A percentile compares a stretch with the other conserved stretches of the same genome.
phyloP scores from a whole-genome alignment of 2,888 invertebrate species.

The Amblyjoppa fuscipennis region DNA sequence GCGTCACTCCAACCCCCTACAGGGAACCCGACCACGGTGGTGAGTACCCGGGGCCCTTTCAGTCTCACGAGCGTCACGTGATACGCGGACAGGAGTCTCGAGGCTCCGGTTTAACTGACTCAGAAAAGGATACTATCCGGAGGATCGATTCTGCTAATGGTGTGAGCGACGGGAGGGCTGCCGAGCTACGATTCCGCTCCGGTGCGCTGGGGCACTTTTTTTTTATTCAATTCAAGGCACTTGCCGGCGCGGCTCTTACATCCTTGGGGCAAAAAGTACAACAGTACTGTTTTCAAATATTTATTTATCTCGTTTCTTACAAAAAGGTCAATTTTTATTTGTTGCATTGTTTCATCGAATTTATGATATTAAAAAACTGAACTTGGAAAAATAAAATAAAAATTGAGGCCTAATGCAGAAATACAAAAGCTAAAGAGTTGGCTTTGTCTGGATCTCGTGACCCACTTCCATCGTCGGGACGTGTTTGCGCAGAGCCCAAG shows the following conservation, averaged over 20 bases:
- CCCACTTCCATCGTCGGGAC: not conserved
- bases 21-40: constrained; percentile 33
- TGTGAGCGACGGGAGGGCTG: constrained; percentile 25
- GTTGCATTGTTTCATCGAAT: not conserved
- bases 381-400: not conserved
- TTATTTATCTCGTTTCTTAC: not conserved
- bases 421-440: not conserved
- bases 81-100: constrained; percentile 50
- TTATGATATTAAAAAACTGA: not conserved
- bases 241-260: not conserved
- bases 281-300: not conserved
- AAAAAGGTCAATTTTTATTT: not conserved
- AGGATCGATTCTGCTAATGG: constrained; percentile 25
- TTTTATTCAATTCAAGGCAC: constrained; percentile 22
- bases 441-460: not conserved
- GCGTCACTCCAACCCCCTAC: constrained; percentile 69
- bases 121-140: constrained; percentile 18
- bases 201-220: not conserved
- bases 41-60: constrained; percentile 50
- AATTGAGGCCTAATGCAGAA: not conserved
- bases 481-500: not conserved
- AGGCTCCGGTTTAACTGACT: constrained; percentile 36
- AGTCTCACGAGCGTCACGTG: constrained; percentile 63
- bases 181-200: not conserved
- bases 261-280: not conserved